Evolutionary conservation across 2,797 vertebrate species (phyloP), one percentile per base, ranked within the genome.

Genomic region (Sphenopsis melanotis): DNA sequence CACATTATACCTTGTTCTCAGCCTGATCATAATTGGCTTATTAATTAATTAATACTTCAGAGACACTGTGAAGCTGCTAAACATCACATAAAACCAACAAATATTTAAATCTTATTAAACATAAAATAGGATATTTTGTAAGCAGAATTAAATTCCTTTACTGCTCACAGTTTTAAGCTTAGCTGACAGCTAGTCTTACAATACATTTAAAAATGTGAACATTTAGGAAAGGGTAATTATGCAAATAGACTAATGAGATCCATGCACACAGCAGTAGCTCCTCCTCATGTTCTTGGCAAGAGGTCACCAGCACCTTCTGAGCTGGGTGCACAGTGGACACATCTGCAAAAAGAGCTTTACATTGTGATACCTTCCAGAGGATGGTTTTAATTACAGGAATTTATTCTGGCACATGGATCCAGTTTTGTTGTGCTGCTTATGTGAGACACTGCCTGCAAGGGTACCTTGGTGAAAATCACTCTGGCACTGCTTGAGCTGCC

Each of bases 41-140:
- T 92, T 91, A 93, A 92, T 94, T 92, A 89, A 71, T 68, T 82
- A 83, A 83, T 87, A 63, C 75, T 87, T 83, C 39, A 90, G 71
- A 92, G 87, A 74, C 69, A 80, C 64, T 0, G 0, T 65, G 56
- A 87, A 93, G 77, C 85, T 80, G 56, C 68, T 89, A 85, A 93
- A 44, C 18, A 52, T 56, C 75, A 41, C 65, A 52, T 47, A 63
- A 94, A 92, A 4, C 63, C 29, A 82, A 66, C 59, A 84, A 92
- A 85, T 47, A 50, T 69, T 90, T 78, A 61, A 87, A 90, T 87
- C 89, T 74, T 79, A 61, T 82, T 93, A 87, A 92, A 79, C 1
- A 4, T 53, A 90, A 57, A 89, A 85, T 30, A 84, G 75, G 81
- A 72, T 89, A 47, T 75, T 88, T 88, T 42, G 27, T 32, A 86